Conservation (phyloP, 2,113 vertebrate species). For the Aegotheles bennettii region DNA sequence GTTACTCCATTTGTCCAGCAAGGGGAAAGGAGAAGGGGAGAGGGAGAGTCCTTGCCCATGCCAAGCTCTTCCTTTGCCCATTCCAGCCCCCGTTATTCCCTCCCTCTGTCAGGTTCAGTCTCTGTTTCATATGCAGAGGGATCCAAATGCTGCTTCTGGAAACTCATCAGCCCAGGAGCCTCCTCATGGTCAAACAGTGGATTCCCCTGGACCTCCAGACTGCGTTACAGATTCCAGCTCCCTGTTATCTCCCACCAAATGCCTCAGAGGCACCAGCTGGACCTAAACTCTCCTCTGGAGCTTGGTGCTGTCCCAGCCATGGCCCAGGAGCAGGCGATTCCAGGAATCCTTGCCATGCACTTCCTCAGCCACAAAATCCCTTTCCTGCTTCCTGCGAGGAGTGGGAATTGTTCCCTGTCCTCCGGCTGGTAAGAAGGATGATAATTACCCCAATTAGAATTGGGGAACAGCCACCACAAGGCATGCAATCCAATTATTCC, state of each 20-base stretch:
- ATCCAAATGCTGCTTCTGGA: not conserved
- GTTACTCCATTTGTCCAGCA: not conserved
- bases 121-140: not conserved
- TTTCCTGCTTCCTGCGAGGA: slow-evolving; percentile 21
- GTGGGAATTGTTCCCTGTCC: slow-evolving; percentile 21
- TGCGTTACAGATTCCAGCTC: not conserved
- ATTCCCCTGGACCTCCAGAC: not conserved
- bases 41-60: not conserved
- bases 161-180: not conserved
- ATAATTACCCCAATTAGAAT: slow-evolving; percentile 58
- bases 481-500: slow-evolving; percentile 23
- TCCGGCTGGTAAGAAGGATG: slow-evolving; percentile 4
- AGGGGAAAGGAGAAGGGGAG: not conserved
- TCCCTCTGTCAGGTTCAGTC: not conserved
- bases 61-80: not conserved
- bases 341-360: not conserved
- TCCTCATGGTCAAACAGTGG: not conserved
- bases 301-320: not conserved
- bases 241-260: not conserved
- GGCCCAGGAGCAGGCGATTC: not conserved
- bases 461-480: not conserved
- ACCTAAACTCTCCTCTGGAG: not conserved
- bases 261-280: not conserved
- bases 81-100: not conserved
- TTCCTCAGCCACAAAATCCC: slow-evolving; percentile 16